Evolutionary conservation across 2,113 vertebrate genomes (phyloP), one percentile per base, ranked within the genome.

Genomic region (Psettodes erumei): DNA sequence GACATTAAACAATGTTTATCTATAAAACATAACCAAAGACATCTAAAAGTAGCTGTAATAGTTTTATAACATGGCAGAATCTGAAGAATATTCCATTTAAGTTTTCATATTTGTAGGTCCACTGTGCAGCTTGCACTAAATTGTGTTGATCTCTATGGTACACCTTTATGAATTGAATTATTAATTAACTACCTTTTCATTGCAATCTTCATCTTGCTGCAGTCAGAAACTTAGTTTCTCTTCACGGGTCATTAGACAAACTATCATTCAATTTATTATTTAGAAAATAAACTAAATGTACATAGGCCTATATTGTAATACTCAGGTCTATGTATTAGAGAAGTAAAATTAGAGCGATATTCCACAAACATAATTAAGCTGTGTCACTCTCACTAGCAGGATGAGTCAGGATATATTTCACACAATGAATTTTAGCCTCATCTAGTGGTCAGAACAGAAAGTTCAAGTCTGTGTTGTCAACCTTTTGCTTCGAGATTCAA

Each of bases 361-460:
- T 32, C 6, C 6, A 63, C 3, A 54, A 21, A 16, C 45, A 6
- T 19, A 15, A 38, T 23, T 42, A 30, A 55, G 16, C 62, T 68
- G 37, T 19, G 25, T 76, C 54, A 70, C 23, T 33, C n/a, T 40
- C 33, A 45, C 33, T 12, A 2, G 27, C 8, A 28, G 35, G 21
- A 70, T 73, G 75, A 71, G 48, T 65, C 42, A 77, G 62, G 15
- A 38, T 28, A 51, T 42, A 60, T 28, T 70, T 30, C 18, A 8
- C 32, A 54, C 32, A n/a, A 16, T 62, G 35, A 35, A 58, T 58
- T 4, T 43, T 61, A 47, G 54, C 77, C 7, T 4, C 63, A 79
- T 65, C 74, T 69, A 65, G 61, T 83, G 83, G 83, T 62, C 47
- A 78, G 4, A 61, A 13, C 8, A 11, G 12, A 54, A 85, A 82